Conservation (phyloP, 2,888 invertebrate genomes). For the Raillietiella orientalis region DNA sequence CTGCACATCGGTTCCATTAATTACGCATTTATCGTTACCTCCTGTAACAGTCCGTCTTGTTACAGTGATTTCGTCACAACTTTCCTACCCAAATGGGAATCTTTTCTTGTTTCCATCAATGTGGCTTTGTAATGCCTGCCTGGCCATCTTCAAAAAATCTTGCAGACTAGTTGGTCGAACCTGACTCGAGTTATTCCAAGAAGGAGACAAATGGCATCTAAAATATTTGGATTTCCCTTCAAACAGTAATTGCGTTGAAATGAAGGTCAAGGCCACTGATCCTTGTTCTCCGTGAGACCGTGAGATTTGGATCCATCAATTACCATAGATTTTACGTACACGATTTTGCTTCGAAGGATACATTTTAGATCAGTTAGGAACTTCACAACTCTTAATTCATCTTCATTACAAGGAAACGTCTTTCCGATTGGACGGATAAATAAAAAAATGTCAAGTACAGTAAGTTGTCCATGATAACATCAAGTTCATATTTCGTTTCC, state of each 20-base stretch:
- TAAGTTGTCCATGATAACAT: no score
- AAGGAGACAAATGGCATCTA: constrained; percentile 92
- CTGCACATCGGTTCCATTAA: constrained; percentile 67
- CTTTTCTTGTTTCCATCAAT: constrained; percentile 52
- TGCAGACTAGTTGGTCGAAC: constrained; percentile 57
- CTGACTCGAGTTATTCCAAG: constrained; percentile 73
- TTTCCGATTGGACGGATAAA: no score
- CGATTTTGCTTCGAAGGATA: no score
- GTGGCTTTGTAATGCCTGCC: constrained; percentile 71
- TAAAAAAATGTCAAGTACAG: no score
- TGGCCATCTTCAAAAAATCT: constrained; percentile 94
- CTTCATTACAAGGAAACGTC: no score
- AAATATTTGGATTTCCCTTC: constrained; percentile 85
- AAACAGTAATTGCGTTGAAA: constrained; percentile 91
- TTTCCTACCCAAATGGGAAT: constrained; percentile 69
- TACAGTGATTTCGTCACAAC: constrained; percentile 61
- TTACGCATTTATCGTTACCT: constrained; percentile 63
- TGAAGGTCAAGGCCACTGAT: constrained; percentile 67
- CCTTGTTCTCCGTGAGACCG: constrained; percentile 59
- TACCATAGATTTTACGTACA: constrained; percentile 70
- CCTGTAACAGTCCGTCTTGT: constrained; percentile 66
- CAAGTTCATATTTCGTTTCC: no score
- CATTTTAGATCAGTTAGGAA: no score
- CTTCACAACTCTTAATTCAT: no score
- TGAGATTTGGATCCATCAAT: constrained; percentile 97